phyloP scores from a whole-genome alignment of 1,140 invertebrate species.

The Maconellicoccus hirsutus region DNA sequence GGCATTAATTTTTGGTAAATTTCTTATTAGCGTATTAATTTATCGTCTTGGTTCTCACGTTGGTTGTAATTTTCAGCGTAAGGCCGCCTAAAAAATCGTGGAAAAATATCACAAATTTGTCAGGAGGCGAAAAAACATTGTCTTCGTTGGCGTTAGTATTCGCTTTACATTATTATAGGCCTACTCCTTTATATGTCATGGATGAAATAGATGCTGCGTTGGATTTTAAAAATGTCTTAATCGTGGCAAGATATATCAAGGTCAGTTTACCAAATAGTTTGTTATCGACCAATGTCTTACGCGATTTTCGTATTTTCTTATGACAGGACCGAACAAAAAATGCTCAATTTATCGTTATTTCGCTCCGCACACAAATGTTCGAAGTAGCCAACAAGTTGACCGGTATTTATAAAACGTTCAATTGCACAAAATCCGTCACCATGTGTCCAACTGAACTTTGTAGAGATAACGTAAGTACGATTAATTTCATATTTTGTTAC shows the following conservation, averaged over 20 bases:
- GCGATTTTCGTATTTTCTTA: constrained; percentile 30
- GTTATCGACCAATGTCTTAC: background rate
- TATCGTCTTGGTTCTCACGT: background rate
- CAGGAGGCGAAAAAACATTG: constrained; percentile 96
- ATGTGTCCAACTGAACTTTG: constrained; percentile 39
- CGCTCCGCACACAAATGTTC: constrained; percentile 94
- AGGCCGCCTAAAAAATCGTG: constrained; percentile 96
- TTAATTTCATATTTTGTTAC: too few species aligned
- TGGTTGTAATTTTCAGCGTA: constrained; percentile 50
- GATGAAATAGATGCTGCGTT: constrained; percentile 98
- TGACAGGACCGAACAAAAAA: constrained; percentile 83
- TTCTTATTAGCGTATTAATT: too few species aligned
- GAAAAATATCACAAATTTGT: constrained; percentile 97
- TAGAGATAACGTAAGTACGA: background rate
- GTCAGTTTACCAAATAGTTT: constrained; percentile 38
- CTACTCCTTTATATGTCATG: constrained; percentile 96
- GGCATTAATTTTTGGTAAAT: constrained; percentile 82
- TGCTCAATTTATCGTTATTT: constrained; percentile 98
- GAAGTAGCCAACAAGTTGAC: constrained; percentile 82
- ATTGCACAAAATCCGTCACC: constrained; percentile 71
- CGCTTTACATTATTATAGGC: constrained; percentile 95
- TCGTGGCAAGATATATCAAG: constrained; percentile 97
- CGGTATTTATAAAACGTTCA: constrained; percentile 90
- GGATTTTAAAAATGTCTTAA: constrained; percentile 98
- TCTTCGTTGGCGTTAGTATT: constrained; percentile 94